phyloP scores from a whole-genome alignment of 2,888 invertebrate genomes.

The Ophion costatus region DNA sequence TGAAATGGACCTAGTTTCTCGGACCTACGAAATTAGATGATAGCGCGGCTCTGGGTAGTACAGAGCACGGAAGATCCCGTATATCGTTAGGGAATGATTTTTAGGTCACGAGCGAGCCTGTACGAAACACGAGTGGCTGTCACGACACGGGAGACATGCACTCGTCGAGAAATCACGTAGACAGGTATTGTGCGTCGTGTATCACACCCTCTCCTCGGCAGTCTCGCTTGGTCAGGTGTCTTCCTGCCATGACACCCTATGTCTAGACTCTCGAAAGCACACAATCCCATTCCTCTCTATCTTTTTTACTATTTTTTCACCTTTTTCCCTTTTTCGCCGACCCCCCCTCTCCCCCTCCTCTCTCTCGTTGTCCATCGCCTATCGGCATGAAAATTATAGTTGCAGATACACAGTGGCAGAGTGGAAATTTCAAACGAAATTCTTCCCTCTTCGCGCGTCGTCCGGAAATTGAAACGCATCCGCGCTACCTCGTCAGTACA shows the following conservation, averaged over 20 bases:
- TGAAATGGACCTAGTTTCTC: neutral
- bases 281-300: neutral
- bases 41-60: too few relatives aligned
- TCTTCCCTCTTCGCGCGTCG: neutral
- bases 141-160: conserved; percentile 29
- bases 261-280: neutral
- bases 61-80: neutral
- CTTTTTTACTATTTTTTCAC: neutral
- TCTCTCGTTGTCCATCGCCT: neutral
- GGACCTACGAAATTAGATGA: neutral
- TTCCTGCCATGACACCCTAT: conserved; percentile 13
- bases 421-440: conserved; percentile 15
- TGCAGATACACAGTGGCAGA: neutral
- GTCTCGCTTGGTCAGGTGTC: conserved; percentile 33
- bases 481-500: conserved; percentile 6
- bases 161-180: conserved; percentile 51
- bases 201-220: conserved; percentile 16
- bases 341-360: neutral
- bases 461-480: conserved; percentile 47
- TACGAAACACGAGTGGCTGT: conserved; percentile 45
- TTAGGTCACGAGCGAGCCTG: conserved; percentile 61
- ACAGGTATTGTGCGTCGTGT: conserved; percentile 47
- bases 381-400: conserved; percentile 4
- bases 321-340: neutral
- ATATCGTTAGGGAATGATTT: conserved; percentile 51